These are phyloP conservation scores for Erethizon dorsatum DNA, from an alignment of 2,797 vertebrate genomes.

Conservation along the genomic window DNA sequence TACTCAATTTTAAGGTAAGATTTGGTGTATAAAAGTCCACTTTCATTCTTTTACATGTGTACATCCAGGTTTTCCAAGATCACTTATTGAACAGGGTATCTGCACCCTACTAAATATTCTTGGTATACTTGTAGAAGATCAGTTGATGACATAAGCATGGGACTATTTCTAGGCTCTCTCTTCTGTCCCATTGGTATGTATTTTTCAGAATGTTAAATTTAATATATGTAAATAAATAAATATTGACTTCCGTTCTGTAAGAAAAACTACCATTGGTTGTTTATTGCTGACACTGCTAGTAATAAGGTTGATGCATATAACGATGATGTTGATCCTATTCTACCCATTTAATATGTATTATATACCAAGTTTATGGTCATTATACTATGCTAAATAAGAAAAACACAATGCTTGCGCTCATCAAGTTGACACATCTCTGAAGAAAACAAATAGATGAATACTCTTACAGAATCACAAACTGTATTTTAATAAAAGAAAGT, in stretches of 20 bases:
- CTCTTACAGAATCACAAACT: background rate
- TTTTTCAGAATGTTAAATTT: background rate
- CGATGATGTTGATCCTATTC: background rate
- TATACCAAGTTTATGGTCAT: background rate
- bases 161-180: no score
- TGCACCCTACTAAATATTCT: no score
- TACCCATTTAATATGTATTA: background rate
- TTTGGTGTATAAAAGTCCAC: background rate
- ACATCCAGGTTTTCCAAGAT: background rate
- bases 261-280: background rate
- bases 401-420: background rate
- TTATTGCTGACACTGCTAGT: background rate
- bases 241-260: background rate
- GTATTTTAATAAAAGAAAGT: background rate
- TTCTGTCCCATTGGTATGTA: background rate
- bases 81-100: no score
- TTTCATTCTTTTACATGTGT: background rate
- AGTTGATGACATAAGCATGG: no score
- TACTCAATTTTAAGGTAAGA: background rate
- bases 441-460: background rate
- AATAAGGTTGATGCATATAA: background rate
- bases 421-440: background rate
- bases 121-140: no score
- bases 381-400: background rate
- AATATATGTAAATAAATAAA: background rate